Evolutionary conservation across 2,113 vertebrate genomes (phyloP).

Genomic region (Chascanopsetta lugubris): DNA sequence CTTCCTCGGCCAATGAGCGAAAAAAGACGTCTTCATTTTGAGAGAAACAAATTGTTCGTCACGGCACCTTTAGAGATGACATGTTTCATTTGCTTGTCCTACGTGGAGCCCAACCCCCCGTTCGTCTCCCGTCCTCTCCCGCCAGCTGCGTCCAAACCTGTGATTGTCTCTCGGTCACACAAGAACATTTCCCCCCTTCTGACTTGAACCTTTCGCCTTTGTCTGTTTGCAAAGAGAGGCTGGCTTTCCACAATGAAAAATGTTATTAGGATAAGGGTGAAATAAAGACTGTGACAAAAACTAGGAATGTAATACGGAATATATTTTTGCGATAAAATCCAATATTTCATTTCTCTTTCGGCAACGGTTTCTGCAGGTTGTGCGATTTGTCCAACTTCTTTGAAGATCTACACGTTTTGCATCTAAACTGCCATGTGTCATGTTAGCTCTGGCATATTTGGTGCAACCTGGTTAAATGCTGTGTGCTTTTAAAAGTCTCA

Average conservation of each 20-base stretch:
- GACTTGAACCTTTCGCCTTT: not conserved
- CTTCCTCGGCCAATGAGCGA: not conserved
- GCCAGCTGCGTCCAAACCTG: not conserved
- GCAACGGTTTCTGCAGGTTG: not conserved
- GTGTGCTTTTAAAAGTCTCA: conserved; percentile 33
- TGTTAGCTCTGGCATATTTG: conserved; percentile 21
- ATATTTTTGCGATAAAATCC: conserved; percentile 12
- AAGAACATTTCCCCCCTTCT: conserved; percentile 5
- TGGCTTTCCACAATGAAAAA: not conserved
- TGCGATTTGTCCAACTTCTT: conserved; percentile 27
- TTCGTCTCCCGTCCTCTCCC: conserved; percentile 1
- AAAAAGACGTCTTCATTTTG: conserved; percentile 1
- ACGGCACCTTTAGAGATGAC: not conserved
- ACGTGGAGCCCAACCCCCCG: not conserved
- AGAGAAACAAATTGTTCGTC: not conserved
- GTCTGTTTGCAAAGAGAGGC: not conserved
- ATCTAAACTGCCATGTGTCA: conserved; percentile 3
- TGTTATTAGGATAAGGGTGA: too few species aligned
- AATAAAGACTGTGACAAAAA: not conserved
- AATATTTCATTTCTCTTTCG: conserved; percentile 9
- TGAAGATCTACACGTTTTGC: conserved; percentile 5
- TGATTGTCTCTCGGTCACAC: not conserved
- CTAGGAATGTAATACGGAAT: conserved; percentile 40
- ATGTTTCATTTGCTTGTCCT: conserved; percentile 9
- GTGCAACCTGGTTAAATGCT: conserved; percentile 19